phyloP scores from a whole-genome alignment of 2,797 vertebrate species.

The Tenualosa ilisha region DNA sequence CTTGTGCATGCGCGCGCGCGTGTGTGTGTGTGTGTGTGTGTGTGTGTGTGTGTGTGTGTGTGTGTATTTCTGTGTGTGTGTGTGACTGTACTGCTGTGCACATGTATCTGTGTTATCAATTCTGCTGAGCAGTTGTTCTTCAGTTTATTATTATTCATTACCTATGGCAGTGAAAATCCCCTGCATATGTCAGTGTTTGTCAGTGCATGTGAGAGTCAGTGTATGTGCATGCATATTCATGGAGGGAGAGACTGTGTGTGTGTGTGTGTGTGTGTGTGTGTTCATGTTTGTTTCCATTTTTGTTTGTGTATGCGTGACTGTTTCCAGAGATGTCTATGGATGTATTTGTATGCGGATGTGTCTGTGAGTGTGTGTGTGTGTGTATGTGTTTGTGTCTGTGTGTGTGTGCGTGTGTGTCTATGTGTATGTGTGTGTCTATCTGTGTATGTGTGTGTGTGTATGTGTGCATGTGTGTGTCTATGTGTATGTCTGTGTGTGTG shows the following conservation, averaged over 20 bases:
- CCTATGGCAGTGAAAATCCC: not conserved
- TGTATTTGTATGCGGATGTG: not conserved
- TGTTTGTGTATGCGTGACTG: not conserved
- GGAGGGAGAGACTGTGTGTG: no score
- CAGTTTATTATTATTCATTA: not conserved
- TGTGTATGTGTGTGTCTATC: not conserved
- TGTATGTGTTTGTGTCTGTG: not conserved
- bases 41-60: slow-evolving; percentile 46
- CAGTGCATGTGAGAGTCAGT: not conserved
- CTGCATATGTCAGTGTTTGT: not conserved
- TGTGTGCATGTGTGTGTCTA: not conserved
- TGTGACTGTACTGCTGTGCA: not conserved
- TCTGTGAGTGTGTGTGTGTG: no score
- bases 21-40: slow-evolving; percentile 72
- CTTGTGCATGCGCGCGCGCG: slow-evolving; percentile 66
- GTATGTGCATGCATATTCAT: not conserved
- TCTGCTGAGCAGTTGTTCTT: not conserved
- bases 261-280: not conserved
- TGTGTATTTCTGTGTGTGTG: not conserved
- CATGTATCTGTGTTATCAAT: not conserved
- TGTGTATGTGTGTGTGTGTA: not conserved
- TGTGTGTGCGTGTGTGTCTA: no score
- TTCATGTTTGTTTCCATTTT: no score
- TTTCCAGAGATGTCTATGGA: not conserved
- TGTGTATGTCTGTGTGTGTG: slow-evolving; percentile 20